Base-by-base conservation (phyloP, 2,113 vertebrate species). In the Sterna hirundo region DNA sequence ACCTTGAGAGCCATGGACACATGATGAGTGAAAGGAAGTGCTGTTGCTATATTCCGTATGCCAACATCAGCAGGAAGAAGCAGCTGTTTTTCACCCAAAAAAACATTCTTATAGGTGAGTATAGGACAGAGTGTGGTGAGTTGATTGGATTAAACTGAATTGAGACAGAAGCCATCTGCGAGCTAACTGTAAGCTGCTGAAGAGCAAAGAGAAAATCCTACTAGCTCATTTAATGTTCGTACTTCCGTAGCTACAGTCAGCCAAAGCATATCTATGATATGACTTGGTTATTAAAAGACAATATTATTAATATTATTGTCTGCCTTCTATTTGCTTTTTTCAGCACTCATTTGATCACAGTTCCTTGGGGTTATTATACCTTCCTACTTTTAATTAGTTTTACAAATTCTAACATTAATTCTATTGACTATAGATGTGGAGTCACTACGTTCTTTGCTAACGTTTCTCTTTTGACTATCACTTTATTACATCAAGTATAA, bases 71-170 rank as follows among this genome's bases (percentile, higher is more conserved):
- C 88, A 96, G 93, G 94, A 97, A 94, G 94, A 94, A 97, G 95
- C 97, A 92, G 90, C 79, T 95, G 60, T 5, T 97, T 94, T 95
- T 96, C 93, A 66, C 71, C 15, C 36, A 12, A 87, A 93, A 97
- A 88, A 89, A 4, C 76, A 90, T 86, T 96, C 83, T 87, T 66
- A 42, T 47, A 97, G 90, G 80, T 96, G 76, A 97, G 87, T 49
- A 79, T 27, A 96, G 96, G 89, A 93, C 76, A 36, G 89, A 94
- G 91, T 64, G 81, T 90, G 87, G 86, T 66, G 85, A 97, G 97
- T 97, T 99, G 98, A 98, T 98, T 97, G 98, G 98, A 98, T 99
- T 98, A 98, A 96, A 94, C 74, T 42, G 47, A 95, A 90, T 2
- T 82, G 90, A 96, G 96, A 95, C 91, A 97, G 97, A 94, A 96